Evolutionary conservation across 2,888 invertebrate genomes (phyloP), one percentile per base, ranked within the genome.

Genomic region (Watsonalla binaria): DNA sequence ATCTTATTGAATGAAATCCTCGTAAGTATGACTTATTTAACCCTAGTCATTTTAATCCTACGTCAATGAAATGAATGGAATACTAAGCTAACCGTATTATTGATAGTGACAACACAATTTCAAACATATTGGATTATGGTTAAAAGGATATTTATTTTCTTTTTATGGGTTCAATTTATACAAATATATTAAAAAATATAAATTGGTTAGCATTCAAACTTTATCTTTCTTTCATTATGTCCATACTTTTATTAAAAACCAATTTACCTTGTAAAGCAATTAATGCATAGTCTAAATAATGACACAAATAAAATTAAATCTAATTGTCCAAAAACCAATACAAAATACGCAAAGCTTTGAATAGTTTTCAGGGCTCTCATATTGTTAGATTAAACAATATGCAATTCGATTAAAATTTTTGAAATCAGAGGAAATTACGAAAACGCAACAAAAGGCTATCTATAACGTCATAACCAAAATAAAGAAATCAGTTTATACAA

Each of bases 1-100:
- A 24, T 24, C 1, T 33, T 47, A 52, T 46, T 63, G 68, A 68
- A 60, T 67, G 57, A 64, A 68, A 70, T 66, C 65, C 59, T 45
- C 42, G 34, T 51, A 58, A 34, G n/a, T 35, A 46, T 46, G 42
- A 33, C 34, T 14, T 48, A 37, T 37, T 33, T 15, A 15, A 37
- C 37, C 14, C 8, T 2, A 49, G 49, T 49, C 14, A 49, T 37
- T 49, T 37, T 39, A 49, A 49, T 49, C 49, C 37, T 48, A 9
- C 37, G 33, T 49, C 49, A 37, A 37, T 14, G 14, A 37, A 49
- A n/a, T 49, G 37, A 37, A 49, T 37, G 15, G 37, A 33, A 39
- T 13, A 13, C 7, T 9, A 14, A 48, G 37, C 24, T 24, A 24
- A 24, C 33, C 2, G 15, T 24, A 11, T 24, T 2, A 15, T 15